Conservation (phyloP, 2,888 invertebrate genomes). For the Ptychoptera albimana region DNA sequence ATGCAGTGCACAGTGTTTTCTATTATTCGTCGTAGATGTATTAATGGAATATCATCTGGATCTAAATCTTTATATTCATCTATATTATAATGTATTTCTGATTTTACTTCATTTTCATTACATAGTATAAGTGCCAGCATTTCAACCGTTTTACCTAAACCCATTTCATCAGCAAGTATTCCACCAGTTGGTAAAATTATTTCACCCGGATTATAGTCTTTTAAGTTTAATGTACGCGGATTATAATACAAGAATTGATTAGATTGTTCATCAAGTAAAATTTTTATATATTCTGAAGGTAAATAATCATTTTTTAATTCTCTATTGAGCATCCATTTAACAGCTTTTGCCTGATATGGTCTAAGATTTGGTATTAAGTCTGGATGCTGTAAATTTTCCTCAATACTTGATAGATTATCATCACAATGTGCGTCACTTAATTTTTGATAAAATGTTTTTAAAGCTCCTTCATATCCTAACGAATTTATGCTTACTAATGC, state of each 20-base stretch:
- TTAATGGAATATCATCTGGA: not conserved
- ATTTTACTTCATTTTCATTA: constrained; percentile 30
- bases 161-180: constrained; percentile 69
- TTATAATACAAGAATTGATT: constrained; percentile 20
- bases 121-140: constrained; percentile 46
- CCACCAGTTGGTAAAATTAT: constrained; percentile 40
- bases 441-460: not conserved
- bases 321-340: constrained; percentile 49
- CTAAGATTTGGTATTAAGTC: constrained; percentile 35
- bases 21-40: not conserved
- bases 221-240: constrained; percentile 14
- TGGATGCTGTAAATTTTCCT: constrained; percentile 23
- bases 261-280: constrained; percentile 11
- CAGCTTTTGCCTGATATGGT: constrained; percentile 46
- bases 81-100: constrained; percentile 4
- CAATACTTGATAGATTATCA: not conserved
- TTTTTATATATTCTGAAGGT: constrained; percentile 3
- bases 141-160: constrained; percentile 66
- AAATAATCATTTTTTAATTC: constrained; percentile 27
- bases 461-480: too few relatives aligned
- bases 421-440: constrained; percentile 2
- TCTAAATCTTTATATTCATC: not conserved
- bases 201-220: constrained; percentile 20
- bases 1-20: constrained; percentile 19
- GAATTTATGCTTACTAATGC: too few relatives aligned